A percentile compares a stretch with the other conserved stretches of the same genome.
These are phyloP conservation scores for Molossus alvarezi DNA, from an alignment of 2,797 vertebrate genomes.

Conservation along the genomic window DNA sequence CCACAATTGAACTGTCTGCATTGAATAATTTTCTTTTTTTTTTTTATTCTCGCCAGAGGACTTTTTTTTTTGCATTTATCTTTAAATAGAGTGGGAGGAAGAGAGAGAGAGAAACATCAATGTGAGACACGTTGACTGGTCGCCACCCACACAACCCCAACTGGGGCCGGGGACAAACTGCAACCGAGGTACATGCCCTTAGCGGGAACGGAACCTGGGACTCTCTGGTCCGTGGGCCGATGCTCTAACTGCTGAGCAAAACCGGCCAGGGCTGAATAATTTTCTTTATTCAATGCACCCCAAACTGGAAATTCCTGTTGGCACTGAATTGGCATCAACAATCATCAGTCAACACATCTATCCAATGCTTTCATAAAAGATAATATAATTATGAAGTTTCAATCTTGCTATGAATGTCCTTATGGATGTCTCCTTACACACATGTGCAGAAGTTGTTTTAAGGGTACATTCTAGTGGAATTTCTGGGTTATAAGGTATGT, in stretches of 20 bases:
- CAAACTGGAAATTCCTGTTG: background rate
- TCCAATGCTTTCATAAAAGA: slow-evolving; percentile 12
- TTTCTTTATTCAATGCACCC: background rate
- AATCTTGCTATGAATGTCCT: background rate
- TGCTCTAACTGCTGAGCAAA: no score
- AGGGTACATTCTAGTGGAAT: background rate
- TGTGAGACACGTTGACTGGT: no score
- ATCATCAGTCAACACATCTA: background rate
- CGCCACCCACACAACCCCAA: no score
- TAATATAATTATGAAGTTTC: background rate
- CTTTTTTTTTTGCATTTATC: no score
- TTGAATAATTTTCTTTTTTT: background rate
- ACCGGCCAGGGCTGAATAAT: no score
- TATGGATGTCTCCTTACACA: background rate
- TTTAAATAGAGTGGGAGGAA: no score
- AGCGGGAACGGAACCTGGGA: no score
- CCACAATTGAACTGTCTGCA: background rate
- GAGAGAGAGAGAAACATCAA: no score
- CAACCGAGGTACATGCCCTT: no score
- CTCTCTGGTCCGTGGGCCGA: no score
- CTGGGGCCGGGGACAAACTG: no score
- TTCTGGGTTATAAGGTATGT: background rate
- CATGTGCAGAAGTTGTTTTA: background rate
- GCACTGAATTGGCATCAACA: background rate
- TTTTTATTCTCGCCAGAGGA: no score